phyloP scores from a whole-genome alignment of 2,888 invertebrate species.

The Erannis defoliaria region DNA sequence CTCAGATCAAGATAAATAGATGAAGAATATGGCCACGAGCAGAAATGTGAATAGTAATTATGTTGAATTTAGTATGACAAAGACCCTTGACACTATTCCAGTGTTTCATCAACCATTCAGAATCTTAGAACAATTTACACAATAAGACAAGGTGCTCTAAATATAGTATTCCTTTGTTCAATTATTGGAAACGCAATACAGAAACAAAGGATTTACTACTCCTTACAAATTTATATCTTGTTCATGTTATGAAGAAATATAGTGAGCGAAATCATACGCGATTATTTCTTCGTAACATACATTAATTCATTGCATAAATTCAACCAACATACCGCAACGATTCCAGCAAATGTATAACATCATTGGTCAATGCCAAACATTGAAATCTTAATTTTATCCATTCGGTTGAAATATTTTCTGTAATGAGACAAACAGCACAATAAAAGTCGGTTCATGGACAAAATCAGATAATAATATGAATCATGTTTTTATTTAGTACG shows the following conservation, averaged over 20 bases:
- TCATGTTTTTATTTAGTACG: constrained; percentile 36
- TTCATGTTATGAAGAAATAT: constrained; percentile 79
- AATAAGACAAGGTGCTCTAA: constrained; percentile 33
- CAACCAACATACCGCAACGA: constrained; percentile 86
- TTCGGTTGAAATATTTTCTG: constrained; percentile 90
- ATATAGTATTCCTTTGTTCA: constrained; percentile 40
- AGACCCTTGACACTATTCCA: constrained; percentile 26
- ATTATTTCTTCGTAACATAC: constrained; percentile 83
- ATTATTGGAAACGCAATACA: neutral
- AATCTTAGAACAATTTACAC: constrained; percentile 55
- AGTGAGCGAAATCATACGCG: constrained; percentile 37
- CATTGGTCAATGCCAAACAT: constrained; percentile 89
- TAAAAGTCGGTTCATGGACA: constrained; percentile 15
- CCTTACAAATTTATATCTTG: constrained; percentile 45
- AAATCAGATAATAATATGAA: constrained; percentile 10
- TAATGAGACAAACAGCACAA: constrained; percentile 56
- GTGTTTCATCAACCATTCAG: constrained; percentile 25
- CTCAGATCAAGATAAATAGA: constrained; percentile 46
- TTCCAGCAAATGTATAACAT: constrained; percentile 89
- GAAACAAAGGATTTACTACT: constrained; percentile 26
- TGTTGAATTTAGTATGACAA: constrained; percentile 3
- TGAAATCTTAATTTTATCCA: constrained; percentile 94
- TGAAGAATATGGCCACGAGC: constrained; percentile 21
- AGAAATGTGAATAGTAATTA: neutral
- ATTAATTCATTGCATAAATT: constrained; percentile 46